phyloP scores from a whole-genome alignment of 2,113 vertebrate species.

The Galeopterus variegatus region DNA sequence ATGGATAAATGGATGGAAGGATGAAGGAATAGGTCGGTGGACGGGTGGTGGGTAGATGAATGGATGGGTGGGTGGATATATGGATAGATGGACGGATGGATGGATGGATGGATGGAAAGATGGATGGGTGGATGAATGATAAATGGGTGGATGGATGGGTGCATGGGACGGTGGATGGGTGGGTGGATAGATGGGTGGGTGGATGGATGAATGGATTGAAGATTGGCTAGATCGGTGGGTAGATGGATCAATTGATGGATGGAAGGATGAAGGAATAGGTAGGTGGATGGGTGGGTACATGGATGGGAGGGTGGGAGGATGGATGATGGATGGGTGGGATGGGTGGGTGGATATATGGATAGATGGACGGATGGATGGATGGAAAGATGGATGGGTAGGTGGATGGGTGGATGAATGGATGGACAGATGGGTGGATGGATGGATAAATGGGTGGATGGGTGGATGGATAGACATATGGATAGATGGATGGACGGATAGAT shows the following conservation, averaged over 20 bases:
- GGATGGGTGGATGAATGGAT: background rate
- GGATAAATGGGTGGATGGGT: background rate
- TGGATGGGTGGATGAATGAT: background rate
- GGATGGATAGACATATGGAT: fast-evolving
- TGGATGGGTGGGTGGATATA: too few relatives aligned
- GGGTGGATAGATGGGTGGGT: background rate
- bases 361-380: background rate
- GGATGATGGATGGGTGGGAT: background rate
- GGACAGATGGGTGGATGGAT: background rate
- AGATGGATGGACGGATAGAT: fast-evolving
- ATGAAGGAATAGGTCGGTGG: background rate
- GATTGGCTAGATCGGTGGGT: fast-evolving
- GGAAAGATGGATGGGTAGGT: background rate
- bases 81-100: background rate
- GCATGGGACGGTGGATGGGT: background rate
- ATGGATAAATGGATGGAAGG: too few relatives aligned
- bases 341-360: background rate
- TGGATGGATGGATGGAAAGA: background rate
- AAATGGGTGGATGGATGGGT: too few relatives aligned
- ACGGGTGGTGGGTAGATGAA: too few relatives aligned
- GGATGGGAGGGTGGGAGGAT: background rate
- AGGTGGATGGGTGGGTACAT: background rate
- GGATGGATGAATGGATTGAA: background rate
- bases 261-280: fast-evolving
- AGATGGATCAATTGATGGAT: fast-evolving